Conservation (phyloP, 2,113 vertebrate genomes). For the Anoura caudifer region DNA sequence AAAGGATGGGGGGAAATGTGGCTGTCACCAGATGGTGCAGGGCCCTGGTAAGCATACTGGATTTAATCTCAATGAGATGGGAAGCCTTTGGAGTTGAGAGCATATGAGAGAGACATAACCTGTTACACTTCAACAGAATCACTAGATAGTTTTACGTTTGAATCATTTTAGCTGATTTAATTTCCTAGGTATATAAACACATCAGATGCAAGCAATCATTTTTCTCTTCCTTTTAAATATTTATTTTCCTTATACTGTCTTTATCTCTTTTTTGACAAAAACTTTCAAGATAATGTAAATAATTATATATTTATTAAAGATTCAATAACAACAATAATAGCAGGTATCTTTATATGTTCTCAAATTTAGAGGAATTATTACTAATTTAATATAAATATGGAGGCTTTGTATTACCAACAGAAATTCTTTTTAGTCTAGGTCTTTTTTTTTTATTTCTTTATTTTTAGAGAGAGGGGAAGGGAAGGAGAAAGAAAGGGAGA, state of each 20-base stretch:
- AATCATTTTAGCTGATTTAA: background rate
- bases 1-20: background rate
- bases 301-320: constrained; percentile 39
- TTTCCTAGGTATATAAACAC: background rate
- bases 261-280: background rate
- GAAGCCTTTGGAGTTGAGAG: background rate
- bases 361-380: constrained; percentile 31
- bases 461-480: too few relatives aligned
- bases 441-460: too few relatives aligned
- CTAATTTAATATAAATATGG: constrained; percentile 36
- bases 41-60: background rate
- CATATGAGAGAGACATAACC: background rate
- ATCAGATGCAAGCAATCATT: background rate
- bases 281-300: constrained; percentile 44
- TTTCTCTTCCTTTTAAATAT: constrained; percentile 15
- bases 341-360: background rate
- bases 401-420: background rate
- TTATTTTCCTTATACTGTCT: background rate
- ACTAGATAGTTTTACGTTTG: background rate
- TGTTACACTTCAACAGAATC: background rate
- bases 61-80: background rate
- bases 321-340: background rate
- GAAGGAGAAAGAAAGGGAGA: too few relatives aligned
- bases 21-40: background rate
- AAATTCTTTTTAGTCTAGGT: constrained; percentile 32